phyloP scores from a whole-genome alignment of 2,888 invertebrate species.

The Coecobrya sp. region DNA sequence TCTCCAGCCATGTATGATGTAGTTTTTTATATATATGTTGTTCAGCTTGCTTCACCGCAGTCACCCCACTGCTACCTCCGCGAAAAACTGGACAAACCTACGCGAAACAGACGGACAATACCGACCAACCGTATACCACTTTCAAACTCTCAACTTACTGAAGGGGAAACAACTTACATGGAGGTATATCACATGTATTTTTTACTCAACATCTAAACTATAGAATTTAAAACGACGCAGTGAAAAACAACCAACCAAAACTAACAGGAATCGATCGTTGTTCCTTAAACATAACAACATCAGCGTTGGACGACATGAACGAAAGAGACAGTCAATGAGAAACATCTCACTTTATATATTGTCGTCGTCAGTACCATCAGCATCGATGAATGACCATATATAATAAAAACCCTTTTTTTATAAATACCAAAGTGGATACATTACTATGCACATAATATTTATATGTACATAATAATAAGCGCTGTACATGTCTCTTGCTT shows the following conservation, averaged over 20 bases:
- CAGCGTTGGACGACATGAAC: not conserved
- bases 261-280: slow-evolving; percentile 16
- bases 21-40: not conserved
- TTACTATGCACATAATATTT: too few relatives aligned
- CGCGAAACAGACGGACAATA: not conserved
- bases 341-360: not conserved
- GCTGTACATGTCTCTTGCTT: too few relatives aligned
- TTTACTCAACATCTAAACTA: not conserved
- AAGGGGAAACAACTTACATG: too few relatives aligned
- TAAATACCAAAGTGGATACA: too few relatives aligned
- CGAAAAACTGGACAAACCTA: not conserved
- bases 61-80: not conserved
- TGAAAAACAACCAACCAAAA: not conserved
- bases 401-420: too few relatives aligned
- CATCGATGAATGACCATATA: too few relatives aligned
- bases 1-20: not conserved
- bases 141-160: not conserved
- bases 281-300: not conserved
- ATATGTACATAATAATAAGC: too few relatives aligned
- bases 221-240: not conserved
- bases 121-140: not conserved
- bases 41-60: not conserved
- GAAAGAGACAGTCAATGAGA: not conserved
- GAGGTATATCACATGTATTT: too few relatives aligned
- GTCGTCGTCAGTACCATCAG: not conserved